Conservation (phyloP, 2,888 invertebrate species). For the Orthosia cruda region DNA sequence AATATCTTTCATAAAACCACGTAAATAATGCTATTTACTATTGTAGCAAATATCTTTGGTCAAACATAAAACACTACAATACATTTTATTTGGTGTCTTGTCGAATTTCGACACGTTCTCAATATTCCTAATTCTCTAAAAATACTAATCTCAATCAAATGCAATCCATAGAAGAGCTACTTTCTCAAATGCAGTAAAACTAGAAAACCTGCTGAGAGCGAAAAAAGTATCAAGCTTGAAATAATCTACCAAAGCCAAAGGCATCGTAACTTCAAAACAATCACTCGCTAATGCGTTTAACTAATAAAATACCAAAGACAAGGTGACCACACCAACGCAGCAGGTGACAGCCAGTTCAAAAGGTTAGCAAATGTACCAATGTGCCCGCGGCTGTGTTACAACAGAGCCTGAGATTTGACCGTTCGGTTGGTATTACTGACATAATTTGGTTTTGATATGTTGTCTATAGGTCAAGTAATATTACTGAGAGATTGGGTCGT, state of each 20-base stretch:
- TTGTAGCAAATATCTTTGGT: neutral
- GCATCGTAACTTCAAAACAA: slow-evolving; percentile 1
- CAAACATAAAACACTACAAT: neutral
- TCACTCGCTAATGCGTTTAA: neutral
- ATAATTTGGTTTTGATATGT: slow-evolving; percentile 35
- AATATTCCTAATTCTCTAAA: neutral
- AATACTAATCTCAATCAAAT: neutral
- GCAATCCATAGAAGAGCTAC: neutral
- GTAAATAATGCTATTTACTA: neutral
- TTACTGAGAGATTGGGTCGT: slow-evolving; percentile 1
- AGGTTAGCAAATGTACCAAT: slow-evolving; percentile 50
- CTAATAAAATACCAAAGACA: slow-evolving; percentile 38
- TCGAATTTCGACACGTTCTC: neutral
- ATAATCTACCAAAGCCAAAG: neutral
- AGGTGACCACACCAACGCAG: slow-evolving; percentile 51
- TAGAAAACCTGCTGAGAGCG: no score
- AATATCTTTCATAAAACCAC: neutral
- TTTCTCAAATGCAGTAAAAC: slow-evolving; percentile 14
- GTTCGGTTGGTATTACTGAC: slow-evolving; percentile 8
- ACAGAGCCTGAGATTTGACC: slow-evolving; percentile 28
- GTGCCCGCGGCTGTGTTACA: slow-evolving; percentile 40
- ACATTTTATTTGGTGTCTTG: neutral
- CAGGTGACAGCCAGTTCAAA: slow-evolving; percentile 44
- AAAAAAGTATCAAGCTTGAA: no score
- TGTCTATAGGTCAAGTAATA: slow-evolving; percentile 35